Conservation (phyloP, 2,888 invertebrate genomes). For the Blastobasis lacticolella region DNA sequence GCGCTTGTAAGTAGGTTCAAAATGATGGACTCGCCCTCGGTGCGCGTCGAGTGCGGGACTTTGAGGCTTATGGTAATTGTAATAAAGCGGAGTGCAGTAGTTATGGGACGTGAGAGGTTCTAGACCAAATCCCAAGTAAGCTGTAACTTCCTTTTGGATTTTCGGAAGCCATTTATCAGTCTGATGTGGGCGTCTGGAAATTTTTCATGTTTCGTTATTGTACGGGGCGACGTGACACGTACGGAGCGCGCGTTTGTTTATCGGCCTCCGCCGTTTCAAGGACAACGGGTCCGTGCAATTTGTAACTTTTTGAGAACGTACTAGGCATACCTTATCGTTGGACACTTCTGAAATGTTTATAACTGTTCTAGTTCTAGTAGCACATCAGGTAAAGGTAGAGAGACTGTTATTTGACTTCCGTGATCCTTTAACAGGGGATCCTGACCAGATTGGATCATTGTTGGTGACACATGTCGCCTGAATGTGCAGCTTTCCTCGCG, state of each 20-base stretch:
- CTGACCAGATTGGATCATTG: too few species aligned
- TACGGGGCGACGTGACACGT: conserved; percentile 61
- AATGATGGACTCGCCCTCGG: conserved; percentile 59
- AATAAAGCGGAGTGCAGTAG: conserved; percentile 75
- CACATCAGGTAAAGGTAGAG: too few species aligned
- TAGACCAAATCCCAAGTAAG: conserved; percentile 76
- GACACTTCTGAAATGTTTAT: too few species aligned
- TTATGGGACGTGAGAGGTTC: conserved; percentile 75
- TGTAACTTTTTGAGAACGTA: too few species aligned
- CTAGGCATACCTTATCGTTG: too few species aligned
- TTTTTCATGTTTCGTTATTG: conserved; percentile 76
- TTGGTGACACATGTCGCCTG: too few species aligned
- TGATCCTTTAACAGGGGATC: too few species aligned
- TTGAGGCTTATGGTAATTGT: conserved; percentile 75
- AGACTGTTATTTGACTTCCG: too few species aligned
- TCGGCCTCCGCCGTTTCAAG: conserved; percentile 28
- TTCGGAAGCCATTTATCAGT: conserved; percentile 77
- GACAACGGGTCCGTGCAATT: too few species aligned
- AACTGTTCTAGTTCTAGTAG: too few species aligned
- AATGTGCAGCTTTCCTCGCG: too few species aligned
- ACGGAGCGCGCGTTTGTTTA: conserved; percentile 46
- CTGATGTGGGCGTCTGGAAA: conserved; percentile 74
- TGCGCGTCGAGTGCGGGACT: conserved; percentile 69
- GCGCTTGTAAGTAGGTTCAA: conserved; percentile 68
- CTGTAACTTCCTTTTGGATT: conserved; percentile 77